Percentiles rank a stretch among this genome's conserved stretches.
Evolutionary conservation across 2,113 vertebrate species (phyloP).

Genomic region (Nestor notabilis): DNA sequence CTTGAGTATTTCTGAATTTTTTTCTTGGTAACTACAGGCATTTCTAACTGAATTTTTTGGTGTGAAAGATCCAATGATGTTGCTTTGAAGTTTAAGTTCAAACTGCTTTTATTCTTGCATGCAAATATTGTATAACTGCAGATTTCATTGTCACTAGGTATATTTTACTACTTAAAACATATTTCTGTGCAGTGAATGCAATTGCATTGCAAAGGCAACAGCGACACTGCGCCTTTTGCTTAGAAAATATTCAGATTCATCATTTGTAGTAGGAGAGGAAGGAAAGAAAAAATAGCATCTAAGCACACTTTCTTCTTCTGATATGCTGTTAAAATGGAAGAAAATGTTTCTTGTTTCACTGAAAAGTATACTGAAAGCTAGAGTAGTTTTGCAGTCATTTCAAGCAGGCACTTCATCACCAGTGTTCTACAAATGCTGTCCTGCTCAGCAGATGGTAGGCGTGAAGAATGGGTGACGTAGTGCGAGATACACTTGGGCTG

Average conservation of each 20-base stretch:
- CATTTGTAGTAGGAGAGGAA: background rate
- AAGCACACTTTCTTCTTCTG: background rate
- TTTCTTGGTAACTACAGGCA: background rate
- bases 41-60: background rate
- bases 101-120: background rate
- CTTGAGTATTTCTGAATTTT: background rate
- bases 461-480: no score
- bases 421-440: background rate
- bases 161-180: background rate
- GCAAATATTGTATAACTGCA: background rate
- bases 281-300: background rate
- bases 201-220: no score
- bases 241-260: background rate
- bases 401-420: background rate
- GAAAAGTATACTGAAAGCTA: background rate
- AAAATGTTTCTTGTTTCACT: background rate
- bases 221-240: background rate
- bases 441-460: background rate
- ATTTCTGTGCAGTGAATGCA: background rate
- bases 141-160: background rate
- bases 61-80: background rate
- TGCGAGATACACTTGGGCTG: fast-evolving
- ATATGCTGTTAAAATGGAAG: background rate
- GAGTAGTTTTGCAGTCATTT: fast-evolving
- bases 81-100: background rate